Evolutionary conservation across 2,113 vertebrate species (phyloP).

Genomic region (Fulica atra): DNA sequence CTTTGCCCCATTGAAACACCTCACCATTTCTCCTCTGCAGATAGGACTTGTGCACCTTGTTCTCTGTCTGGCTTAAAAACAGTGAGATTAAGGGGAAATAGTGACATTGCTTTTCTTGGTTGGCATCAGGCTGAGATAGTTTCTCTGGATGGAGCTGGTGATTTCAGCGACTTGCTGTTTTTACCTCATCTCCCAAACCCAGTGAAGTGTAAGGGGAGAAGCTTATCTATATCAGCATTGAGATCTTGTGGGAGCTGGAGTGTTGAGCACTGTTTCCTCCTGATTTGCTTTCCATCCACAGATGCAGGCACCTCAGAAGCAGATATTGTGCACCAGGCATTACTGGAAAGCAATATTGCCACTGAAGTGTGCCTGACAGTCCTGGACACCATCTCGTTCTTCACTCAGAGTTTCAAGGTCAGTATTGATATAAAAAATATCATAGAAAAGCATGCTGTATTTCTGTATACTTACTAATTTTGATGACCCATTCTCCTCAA

Average conservation of each 20-base stretch:
- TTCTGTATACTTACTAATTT: not conserved
- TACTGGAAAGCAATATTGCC: slow-evolving; percentile 92
- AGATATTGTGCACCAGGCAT: slow-evolving; percentile 90
- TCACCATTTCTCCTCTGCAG: not conserved
- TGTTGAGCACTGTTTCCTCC: not conserved
- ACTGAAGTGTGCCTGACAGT: slow-evolving; percentile 90
- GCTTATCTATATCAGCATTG: not conserved
- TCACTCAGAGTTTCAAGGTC: slow-evolving; percentile 95
- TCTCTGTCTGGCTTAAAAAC: not conserved
- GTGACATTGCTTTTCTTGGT: not conserved
- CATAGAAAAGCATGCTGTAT: not conserved
- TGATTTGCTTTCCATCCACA: slow-evolving; percentile 17
- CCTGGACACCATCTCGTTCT: slow-evolving; percentile 90
- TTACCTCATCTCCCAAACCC: not conserved
- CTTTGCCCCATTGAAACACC: not conserved
- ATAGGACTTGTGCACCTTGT: not conserved
- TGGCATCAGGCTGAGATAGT: not conserved
- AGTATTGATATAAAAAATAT: not conserved
- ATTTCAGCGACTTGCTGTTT: not conserved
- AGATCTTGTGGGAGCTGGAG: not conserved
- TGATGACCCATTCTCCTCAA: not conserved
- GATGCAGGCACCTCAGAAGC: slow-evolving; percentile 86
- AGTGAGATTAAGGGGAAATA: not conserved
- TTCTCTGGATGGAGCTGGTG: not conserved
- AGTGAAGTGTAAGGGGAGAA: not conserved